Conservation (phyloP, 2,113 vertebrate genomes). For the Camelus dromedarius region DNA sequence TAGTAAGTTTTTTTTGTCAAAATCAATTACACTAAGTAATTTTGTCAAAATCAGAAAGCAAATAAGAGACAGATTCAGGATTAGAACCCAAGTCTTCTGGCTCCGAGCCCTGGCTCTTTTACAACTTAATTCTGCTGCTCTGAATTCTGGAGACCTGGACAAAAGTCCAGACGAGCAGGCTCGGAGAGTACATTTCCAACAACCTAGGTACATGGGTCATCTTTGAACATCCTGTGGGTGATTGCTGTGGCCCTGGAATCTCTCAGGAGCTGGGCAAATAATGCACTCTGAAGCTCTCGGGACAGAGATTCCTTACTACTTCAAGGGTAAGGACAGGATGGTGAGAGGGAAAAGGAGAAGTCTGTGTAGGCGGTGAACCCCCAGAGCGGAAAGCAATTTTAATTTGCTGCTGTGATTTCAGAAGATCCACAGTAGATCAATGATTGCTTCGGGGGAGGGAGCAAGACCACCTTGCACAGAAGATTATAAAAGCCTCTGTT, state of each 20-base stretch:
- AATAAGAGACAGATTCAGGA: neutral
- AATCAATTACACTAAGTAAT: neutral
- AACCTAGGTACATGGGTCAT: neutral
- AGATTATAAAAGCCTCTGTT: neutral
- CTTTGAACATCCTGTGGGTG: neutral
- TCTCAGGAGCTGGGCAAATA: neutral
- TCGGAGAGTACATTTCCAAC: neutral
- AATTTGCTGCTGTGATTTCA: neutral
- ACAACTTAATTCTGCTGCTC: neutral
- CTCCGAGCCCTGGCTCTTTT: neutral
- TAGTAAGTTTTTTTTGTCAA: neutral
- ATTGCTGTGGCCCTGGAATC: too few relatives aligned
- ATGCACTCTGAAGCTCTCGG: neutral
- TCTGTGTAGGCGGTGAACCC: neutral
- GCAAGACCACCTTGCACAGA: neutral
- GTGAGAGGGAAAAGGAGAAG: neutral
- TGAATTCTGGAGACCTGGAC: neutral
- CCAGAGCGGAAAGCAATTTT: neutral
- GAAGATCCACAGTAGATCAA: neutral
- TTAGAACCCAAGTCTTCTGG: neutral
- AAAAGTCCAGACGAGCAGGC: neutral
- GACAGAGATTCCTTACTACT: neutral
- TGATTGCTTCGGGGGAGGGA: neutral
- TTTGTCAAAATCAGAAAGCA: neutral
- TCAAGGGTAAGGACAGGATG: neutral